Conservation (phyloP, 2,113 vertebrate genomes). For the Notothenia coriiceps region DNA sequence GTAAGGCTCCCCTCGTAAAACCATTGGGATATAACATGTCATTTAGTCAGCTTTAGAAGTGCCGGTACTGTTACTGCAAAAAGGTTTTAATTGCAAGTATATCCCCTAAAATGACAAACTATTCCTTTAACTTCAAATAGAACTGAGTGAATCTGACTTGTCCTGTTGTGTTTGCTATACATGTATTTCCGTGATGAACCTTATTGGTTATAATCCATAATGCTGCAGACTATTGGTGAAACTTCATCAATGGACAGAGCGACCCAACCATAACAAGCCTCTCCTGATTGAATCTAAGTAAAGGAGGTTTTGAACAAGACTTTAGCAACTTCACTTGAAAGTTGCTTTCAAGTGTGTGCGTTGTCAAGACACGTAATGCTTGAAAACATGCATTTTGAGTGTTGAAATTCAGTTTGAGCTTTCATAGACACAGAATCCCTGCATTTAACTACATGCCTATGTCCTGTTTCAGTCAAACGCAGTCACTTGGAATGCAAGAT, state of each 20-base stretch:
- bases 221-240: conserved; percentile 12
- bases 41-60: neutral
- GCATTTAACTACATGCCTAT: conserved; percentile 57
- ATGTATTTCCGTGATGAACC: neutral
- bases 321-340: conserved; percentile 6
- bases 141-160: neutral
- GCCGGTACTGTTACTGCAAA: neutral
- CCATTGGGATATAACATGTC: neutral
- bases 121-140: neutral
- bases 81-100: too few relatives aligned
- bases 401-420: conserved; percentile 21
- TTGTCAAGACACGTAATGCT: conserved; percentile 45
- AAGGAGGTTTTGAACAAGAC: conserved; percentile 20
- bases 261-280: conserved; percentile 6
- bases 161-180: neutral
- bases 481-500: conserved; percentile 59
- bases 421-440: conserved; percentile 30
- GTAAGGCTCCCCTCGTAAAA: neutral
- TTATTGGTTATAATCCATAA: neutral
- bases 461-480: conserved; percentile 52
- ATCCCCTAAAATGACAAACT: neutral
- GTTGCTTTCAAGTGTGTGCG: conserved; percentile 33
- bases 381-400: conserved; percentile 63
- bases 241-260: conserved; percentile 13
- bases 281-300: neutral